These are phyloP conservation scores for Eumaeus atala DNA, from an alignment of 1,140 invertebrate species.

Conservation along the genomic window DNA sequence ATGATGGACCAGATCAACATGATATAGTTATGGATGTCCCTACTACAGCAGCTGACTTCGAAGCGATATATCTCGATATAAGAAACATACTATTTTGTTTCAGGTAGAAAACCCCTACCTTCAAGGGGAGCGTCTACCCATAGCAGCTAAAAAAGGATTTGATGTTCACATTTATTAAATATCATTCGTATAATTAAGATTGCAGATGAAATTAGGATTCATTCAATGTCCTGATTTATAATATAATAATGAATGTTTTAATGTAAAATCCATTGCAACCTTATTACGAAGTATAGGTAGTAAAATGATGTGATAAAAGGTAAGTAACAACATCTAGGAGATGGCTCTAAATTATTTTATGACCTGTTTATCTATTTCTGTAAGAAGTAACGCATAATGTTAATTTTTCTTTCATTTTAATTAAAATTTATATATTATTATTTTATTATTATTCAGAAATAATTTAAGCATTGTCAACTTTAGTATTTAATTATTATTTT, in stretches of 20 bases:
- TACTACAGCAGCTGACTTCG: no score
- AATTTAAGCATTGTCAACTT: no score
- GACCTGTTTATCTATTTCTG: no score
- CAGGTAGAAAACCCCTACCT: slow-evolving; percentile 85
- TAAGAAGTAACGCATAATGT: no score
- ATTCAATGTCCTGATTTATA: slow-evolving; percentile 22
- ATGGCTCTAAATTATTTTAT: not conserved
- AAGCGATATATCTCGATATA: no score
- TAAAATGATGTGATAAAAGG: slow-evolving; percentile 8
- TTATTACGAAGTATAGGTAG: slow-evolving; percentile 15
- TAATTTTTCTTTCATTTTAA: no score
- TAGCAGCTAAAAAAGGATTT: slow-evolving; percentile 91
- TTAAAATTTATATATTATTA: no score
- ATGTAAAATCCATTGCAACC: slow-evolving; percentile 25
- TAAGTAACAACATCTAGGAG: slow-evolving; percentile 9
- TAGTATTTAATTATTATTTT: no score
- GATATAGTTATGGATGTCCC: no score
- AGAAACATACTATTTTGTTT: slow-evolving; percentile 33
- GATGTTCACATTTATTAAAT: slow-evolving; percentile 73
- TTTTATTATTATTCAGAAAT: no score
- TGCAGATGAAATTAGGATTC: slow-evolving; percentile 32
- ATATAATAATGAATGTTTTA: slow-evolving; percentile 20
- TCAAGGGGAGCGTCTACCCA: slow-evolving; percentile 86
- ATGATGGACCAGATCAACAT: no score
- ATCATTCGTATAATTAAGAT: slow-evolving; percentile 28